phyloP scores from a whole-genome alignment of 2,888 invertebrate genomes.

The Campoplex capitator region DNA sequence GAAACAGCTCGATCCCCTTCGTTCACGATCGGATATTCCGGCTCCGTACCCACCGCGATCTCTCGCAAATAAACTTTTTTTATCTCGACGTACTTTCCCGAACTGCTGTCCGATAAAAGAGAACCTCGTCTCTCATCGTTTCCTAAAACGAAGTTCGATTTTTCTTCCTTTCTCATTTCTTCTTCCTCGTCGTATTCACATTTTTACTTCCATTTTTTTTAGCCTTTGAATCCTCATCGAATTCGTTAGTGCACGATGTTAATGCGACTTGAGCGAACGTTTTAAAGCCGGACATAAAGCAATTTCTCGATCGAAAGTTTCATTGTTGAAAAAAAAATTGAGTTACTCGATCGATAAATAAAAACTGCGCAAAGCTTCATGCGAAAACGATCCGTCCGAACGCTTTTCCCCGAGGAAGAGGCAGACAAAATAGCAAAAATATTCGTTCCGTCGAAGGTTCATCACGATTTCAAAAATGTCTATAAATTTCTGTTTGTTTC shows the following conservation, averaged over 20 bases:
- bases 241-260: too few species aligned
- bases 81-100: slow-evolving; percentile 72
- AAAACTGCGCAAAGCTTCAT: not conserved
- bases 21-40: slow-evolving; percentile 70
- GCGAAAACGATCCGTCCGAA: not conserved
- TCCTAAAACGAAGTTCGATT: slow-evolving; percentile 54
- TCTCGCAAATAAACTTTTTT: slow-evolving; percentile 82
- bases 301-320: not conserved
- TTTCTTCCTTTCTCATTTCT: slow-evolving; percentile 30
- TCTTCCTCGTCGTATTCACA: not conserved
- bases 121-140: slow-evolving; percentile 62
- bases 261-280: not conserved
- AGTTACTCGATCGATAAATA: not conserved
- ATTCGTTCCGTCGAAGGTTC: not conserved
- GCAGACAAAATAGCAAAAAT: not conserved
- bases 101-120: slow-evolving; percentile 54
- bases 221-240: not conserved
- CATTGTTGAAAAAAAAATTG: not conserved
- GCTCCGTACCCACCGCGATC: slow-evolving; percentile 82
- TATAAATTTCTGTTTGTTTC: not conserved
- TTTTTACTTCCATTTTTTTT: not conserved
- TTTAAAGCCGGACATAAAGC: not conserved
- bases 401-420: not conserved
- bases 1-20: slow-evolving; percentile 54
- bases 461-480: not conserved